phyloP scores from a whole-genome alignment of 2,797 vertebrate genomes.

The Pachyuromys duprasi region DNA sequence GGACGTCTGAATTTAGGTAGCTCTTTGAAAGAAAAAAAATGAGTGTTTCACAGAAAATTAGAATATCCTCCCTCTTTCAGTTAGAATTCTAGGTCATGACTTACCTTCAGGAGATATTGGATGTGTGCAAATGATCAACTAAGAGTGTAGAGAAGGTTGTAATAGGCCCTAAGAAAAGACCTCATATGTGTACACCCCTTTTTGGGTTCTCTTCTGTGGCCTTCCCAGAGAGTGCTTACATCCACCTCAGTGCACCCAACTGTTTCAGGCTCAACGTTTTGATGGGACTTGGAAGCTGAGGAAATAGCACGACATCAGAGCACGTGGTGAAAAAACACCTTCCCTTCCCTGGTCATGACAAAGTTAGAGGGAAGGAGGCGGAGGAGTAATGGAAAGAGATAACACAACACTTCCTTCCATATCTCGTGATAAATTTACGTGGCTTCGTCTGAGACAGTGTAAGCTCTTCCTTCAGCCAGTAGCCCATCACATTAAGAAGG shows the following conservation, averaged over 20 bases:
- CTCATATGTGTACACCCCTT: background rate
- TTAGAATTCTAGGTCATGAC: background rate
- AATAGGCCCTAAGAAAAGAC: background rate
- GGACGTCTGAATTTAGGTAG: background rate
- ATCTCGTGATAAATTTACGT: background rate
- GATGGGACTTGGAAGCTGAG: background rate
- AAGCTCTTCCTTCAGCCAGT: background rate
- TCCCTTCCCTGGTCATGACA: background rate
- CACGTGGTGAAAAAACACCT: background rate
- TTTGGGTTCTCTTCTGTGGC: background rate
- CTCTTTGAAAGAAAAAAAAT: conserved; percentile 19
- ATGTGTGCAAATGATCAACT: background rate
- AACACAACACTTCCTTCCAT: background rate
- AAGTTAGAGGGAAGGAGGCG: background rate
- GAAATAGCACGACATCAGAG: background rate
- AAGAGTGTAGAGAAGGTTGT: background rate
- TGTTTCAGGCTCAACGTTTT: conserved; percentile 27
- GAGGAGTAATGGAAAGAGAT: background rate
- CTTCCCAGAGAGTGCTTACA: background rate
- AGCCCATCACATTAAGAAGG: background rate
- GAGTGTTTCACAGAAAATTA: background rate
- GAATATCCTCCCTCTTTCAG: background rate
- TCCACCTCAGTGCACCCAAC: background rate
- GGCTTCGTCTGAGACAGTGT: background rate
- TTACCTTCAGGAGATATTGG: background rate